Conservation (phyloP, 2,797 vertebrate genomes). For the Cheirogaleus major region DNA sequence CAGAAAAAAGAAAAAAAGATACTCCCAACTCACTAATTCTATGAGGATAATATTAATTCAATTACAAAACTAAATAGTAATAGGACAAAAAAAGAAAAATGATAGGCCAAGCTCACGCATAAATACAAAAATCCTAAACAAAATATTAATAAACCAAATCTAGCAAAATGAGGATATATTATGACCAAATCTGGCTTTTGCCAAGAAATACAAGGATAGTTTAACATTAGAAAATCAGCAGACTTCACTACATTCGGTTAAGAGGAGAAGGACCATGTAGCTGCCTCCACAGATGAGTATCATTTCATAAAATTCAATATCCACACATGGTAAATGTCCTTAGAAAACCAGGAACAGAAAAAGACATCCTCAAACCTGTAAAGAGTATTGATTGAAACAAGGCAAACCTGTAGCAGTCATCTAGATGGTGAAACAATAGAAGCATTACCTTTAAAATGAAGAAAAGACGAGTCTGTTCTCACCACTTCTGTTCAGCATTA, state of each 20-base stretch:
- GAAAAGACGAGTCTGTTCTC: neutral
- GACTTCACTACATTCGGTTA: neutral
- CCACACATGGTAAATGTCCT: neutral
- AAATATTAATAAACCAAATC: neutral
- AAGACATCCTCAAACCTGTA: neutral
- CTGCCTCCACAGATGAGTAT: neutral
- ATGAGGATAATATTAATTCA: slow-evolving; percentile 19
- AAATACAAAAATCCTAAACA: neutral
- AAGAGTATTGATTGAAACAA: neutral
- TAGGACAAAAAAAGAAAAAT: neutral
- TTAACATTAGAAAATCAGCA: neutral
- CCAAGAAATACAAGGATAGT: neutral
- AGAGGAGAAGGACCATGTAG: neutral
- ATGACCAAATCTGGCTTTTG: neutral
- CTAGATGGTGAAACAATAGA: neutral
- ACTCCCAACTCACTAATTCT: neutral
- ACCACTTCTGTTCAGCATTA: neutral
- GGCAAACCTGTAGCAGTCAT: neutral
- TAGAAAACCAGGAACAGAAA: neutral
- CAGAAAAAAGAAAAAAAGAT: neutral
- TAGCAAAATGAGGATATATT: neutral
- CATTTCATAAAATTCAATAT: neutral
- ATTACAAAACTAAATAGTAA: neutral
- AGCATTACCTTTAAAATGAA: neutral
- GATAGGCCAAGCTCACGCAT: neutral